These are phyloP conservation scores for Aselliscus stoliczkanus DNA, from an alignment of 2,797 vertebrate genomes.

Conservation along the genomic window DNA sequence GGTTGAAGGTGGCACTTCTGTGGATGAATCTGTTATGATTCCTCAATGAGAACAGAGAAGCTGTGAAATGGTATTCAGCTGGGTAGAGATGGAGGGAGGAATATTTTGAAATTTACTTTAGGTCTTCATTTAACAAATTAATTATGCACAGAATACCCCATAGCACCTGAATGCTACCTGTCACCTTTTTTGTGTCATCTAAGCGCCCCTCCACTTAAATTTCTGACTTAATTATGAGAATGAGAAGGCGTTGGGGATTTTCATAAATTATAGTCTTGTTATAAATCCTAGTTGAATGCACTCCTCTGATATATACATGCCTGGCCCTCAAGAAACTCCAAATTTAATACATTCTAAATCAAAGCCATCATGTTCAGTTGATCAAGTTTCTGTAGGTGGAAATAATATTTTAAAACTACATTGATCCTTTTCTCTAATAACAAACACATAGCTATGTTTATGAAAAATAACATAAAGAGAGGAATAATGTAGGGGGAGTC, in stretches of 20 bases:
- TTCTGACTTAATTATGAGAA: constrained; percentile 1
- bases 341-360: background rate
- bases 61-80: background rate
- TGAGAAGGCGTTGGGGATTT: background rate
- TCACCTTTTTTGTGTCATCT: background rate
- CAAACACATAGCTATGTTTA: background rate
- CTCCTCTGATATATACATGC: background rate
- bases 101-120: background rate
- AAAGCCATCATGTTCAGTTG: background rate
- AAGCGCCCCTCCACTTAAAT: background rate
- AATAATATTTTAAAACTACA: constrained; percentile 5
- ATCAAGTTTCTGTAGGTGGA: constrained; percentile 6
- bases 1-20: background rate
- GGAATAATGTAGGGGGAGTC: background rate
- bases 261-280: background rate
- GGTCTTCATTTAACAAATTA: background rate
- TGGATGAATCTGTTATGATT: background rate
- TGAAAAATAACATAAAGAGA: background rate
- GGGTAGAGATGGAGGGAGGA: background rate
- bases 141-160: background rate
- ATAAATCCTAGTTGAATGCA: background rate
- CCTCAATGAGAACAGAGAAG: background rate
- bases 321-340: background rate
- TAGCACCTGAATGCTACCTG: background rate
- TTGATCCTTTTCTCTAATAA: background rate